Conservation (phyloP, 2,888 invertebrate species). For the Camponotus fellah region DNA sequence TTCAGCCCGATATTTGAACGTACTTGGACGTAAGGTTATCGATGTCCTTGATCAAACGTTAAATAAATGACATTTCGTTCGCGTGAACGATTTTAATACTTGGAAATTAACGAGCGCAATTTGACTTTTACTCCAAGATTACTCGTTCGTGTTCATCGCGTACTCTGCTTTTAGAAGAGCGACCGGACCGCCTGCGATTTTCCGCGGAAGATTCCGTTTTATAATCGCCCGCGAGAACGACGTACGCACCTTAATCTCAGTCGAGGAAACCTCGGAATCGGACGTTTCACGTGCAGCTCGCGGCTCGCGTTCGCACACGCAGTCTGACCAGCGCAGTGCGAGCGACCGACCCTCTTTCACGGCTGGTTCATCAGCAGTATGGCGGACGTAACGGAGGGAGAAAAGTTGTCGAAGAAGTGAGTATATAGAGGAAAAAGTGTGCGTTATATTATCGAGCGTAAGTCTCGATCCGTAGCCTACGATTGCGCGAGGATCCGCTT, state of each 20-base stretch:
- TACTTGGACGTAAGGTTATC: background rate
- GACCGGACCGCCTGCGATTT: too few species aligned
- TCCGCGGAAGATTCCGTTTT: background rate
- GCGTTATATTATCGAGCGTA: constrained; percentile 16
- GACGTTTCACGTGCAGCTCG: background rate
- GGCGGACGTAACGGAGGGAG: constrained; percentile 87
- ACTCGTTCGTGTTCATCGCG: background rate
- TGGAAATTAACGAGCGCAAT: background rate
- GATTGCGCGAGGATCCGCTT: background rate
- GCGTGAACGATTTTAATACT: background rate
- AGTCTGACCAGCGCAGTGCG: constrained; percentile 62
- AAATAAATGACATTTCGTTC: background rate
- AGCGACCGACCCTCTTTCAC: constrained; percentile 33
- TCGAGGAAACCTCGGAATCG: too few species aligned
- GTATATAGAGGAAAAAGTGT: constrained; percentile 77
- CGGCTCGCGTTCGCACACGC: background rate
- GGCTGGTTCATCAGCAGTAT: constrained; percentile 82
- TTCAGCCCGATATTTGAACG: too few species aligned
- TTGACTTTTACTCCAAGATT: too few species aligned
- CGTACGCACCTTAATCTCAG: background rate
- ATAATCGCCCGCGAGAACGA: background rate
- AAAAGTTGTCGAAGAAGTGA: constrained; percentile 91
- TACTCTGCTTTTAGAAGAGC: too few species aligned
- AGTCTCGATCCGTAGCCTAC: background rate
- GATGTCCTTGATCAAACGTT: background rate